phyloP scores from a whole-genome alignment of 2,113 vertebrate genomes.

The Grus americana region DNA sequence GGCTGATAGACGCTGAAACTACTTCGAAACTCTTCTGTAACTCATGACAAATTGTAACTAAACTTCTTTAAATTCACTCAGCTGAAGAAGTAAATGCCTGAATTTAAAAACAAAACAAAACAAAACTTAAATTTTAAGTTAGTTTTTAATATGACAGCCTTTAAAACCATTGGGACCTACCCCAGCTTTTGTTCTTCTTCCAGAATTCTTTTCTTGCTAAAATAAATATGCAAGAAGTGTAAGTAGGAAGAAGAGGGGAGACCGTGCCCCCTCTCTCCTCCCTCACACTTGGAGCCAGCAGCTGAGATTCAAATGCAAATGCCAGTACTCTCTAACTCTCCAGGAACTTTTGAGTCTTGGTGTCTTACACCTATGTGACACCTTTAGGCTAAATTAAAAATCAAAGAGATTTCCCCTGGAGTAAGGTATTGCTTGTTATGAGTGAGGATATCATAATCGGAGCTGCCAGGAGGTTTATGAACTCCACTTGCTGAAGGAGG shows the following conservation, averaged over 20 bases:
- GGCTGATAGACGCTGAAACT: background rate
- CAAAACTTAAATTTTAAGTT: background rate
- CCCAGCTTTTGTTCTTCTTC: background rate
- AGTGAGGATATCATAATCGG: slow-evolving; percentile 35
- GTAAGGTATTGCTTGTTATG: background rate
- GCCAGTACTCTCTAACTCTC: slow-evolving; percentile 7
- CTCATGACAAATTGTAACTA: background rate
- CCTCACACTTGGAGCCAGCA: background rate
- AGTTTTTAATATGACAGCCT: background rate
- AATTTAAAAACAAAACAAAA: background rate
- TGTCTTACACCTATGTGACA: slow-evolving; percentile 48
- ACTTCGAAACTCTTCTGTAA: background rate
- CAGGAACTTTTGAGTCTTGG: slow-evolving; percentile 28
- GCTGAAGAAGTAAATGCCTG: background rate
- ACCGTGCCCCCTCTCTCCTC: background rate
- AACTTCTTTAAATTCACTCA: background rate
- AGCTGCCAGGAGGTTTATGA: slow-evolving; percentile 41
- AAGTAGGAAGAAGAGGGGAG: background rate
- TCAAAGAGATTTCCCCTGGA: slow-evolving; percentile 40
- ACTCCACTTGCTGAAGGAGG: background rate
- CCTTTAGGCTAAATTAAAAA: slow-evolving; percentile 50
- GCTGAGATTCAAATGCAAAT: slow-evolving; percentile 38
- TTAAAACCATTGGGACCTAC: background rate
- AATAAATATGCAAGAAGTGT: background rate
- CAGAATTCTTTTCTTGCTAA: background rate